Evolutionary conservation across 2,797 vertebrate genomes (phyloP), one percentile per base, ranked within the genome.

Genomic region (Anabacerthia variegaticeps): DNA sequence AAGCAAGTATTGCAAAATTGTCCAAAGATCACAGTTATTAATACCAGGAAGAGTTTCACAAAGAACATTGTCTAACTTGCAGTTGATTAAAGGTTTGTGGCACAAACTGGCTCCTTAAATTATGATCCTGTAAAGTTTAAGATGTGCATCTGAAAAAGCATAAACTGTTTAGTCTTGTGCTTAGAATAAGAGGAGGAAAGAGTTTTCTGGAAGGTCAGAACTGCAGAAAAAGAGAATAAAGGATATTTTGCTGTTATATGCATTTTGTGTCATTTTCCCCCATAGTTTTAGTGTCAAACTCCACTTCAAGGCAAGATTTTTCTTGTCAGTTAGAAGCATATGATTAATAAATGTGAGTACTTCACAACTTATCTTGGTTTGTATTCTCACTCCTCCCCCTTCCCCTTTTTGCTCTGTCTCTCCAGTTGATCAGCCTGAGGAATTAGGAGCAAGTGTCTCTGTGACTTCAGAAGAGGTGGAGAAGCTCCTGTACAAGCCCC

Each of bases 401-500:
- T 71, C 21, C 61, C 19, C 65, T 59, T 2, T 91, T 51, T 59
- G 52, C 75, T 66, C 11, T 85, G 62, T 8, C 66, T 73, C 62
- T 39, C 4, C 92, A 99, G 99, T 98, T 71, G 97, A 98, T 90
- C 98, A 98, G 85, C 99, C 99, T 17, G 99, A 99, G 86, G 98
- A 98, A 12, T 96, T 98, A 37, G 99, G 99, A 85, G 98, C 98
- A 0, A 98, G 99, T 56, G 98, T 99, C 84, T 98, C 99, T 1
- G 99, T 99, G 91, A 99, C 98, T 5, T 89, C 97, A 10, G 99
- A 99, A 13, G 99, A 99, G 96, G 98, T 99, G 97, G 98, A 98
- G 26, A 99, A 98, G 84, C 97, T 99, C 65, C 98, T 99, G 22
- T 99, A 99, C 96, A 99, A 98, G 68, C 99, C 99, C 23, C 97